Base-by-base conservation (phyloP, 1,140 invertebrate species). In the Augochlora pura region DNA sequence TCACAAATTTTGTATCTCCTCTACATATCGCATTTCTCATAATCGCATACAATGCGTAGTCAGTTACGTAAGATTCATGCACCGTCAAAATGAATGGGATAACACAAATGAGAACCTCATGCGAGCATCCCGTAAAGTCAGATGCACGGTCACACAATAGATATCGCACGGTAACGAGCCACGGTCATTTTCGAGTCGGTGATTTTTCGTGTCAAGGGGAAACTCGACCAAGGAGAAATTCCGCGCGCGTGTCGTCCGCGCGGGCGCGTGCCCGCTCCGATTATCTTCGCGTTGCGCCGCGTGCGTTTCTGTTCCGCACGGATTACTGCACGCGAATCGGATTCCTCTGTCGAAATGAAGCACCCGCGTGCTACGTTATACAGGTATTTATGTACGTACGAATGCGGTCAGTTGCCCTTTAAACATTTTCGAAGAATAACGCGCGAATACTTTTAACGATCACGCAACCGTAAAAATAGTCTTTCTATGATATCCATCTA, bases 211-310 rank as follows among this genome's bases (percentile, higher is more conserved):
- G 27, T n/a, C 27, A 21, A 23, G 14, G 10, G 25, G n/a, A 84
- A 70, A 60, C 57, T 79, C 49, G 74, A 21, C 39, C 57, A 27
- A 49, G 27, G 38, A 71, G 69, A 83, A 69, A 62, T 70, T 60
- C 32, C 18, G 42, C 32, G 52, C 52, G 16, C 38, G 52, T 63
- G 60, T 38, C 16, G 32, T 32, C 27, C 32, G 21, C 38, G 32
- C 27, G 52, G 65, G n/a, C 9, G 14, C 18, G 49, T 27, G 23
- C 46, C 32, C 32, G 42, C 27, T 71, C 38, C 32, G 32, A 39
- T 59, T 38, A 25, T 59, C n/a, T 70, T 70, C 60, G 27, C 27
- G 60, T 6, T 27, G 42, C 39, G 39, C 39, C 39, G 27, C 16
- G 27, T 32, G 27, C 12, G 60, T 16, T 25, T 9, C 16, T 38